Conservation (phyloP, 64 coral and sea anemone species). For the Cladopsammia gracilis region DNA sequence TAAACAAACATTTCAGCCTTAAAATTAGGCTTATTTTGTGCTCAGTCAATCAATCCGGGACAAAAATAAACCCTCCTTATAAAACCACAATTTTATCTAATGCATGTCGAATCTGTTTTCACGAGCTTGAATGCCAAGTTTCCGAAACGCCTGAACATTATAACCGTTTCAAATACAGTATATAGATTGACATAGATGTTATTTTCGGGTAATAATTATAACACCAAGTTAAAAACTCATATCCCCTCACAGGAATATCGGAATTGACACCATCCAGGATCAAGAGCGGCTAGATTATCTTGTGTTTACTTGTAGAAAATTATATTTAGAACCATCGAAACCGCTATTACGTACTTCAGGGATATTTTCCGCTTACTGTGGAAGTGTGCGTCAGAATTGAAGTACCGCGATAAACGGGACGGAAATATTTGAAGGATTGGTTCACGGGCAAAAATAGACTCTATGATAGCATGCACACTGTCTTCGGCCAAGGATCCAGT, state of each 20-base stretch:
- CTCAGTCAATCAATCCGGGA: not conserved
- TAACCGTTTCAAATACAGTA: not conserved
- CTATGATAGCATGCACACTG: too few relatives aligned
- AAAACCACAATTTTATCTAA: not conserved
- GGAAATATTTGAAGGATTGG: not conserved
- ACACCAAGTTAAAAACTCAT: not conserved
- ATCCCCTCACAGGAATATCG: not conserved
- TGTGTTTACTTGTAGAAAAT: not conserved
- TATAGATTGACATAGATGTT: not conserved
- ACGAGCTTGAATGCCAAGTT: not conserved
- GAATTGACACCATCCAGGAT: not conserved
- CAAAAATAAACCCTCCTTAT: not conserved
- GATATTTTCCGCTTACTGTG: not conserved
- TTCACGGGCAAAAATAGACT: not conserved
- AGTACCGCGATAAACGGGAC: not conserved
- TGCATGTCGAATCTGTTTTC: not conserved
- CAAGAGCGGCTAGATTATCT: not conserved
- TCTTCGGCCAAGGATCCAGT: not conserved
- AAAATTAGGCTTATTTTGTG: not conserved
- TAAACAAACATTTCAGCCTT: not conserved
- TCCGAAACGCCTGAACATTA: too few relatives aligned
- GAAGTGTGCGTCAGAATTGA: not conserved
- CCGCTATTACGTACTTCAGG: not conserved
- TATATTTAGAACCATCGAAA: constrained; percentile 24
- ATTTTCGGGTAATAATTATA: not conserved